Base-by-base conservation (phyloP, 2,113 vertebrate genomes). In the Engraulis encrasicolus region DNA sequence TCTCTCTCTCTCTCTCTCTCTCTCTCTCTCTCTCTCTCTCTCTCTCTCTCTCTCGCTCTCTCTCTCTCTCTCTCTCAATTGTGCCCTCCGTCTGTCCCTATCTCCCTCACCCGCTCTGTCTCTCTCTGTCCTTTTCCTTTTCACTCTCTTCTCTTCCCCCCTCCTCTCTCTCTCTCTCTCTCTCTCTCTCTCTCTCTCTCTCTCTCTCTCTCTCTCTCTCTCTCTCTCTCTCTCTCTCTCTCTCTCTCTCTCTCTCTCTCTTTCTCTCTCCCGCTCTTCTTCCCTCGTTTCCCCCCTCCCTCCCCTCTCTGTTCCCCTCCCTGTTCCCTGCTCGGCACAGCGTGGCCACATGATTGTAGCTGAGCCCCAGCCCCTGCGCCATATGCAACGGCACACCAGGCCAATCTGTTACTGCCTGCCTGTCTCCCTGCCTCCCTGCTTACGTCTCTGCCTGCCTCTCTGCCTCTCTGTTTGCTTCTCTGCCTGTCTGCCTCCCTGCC, bases 241-340 rank as follows among this genome's bases (percentile, higher is more conserved):
- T 14, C 5, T 23, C 77, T 78, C 77, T 37, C 77, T 74, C 12
- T 74, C 5, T 78, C 19, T 38, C 34, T 17, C 2, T 50, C 40
- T 78, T 1, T 40, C 27, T 82, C 17, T 78, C 36, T 19, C 19
- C 38, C 36, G 1, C 20, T 38, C 34, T 38, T 20, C 38, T 15
- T 15, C 38, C 38, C 19, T 14, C 5, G 6, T 36, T 78, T 36
- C 17, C n/a, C 20, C n/a, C 20, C 2, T 40, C 11, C 36, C 36
- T 20, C 5, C 38, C 40, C 50, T 2, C 34, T 17, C 80, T 11
- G 61, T 23, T 52, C 81, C 36, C 45, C 58, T 20, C 83, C 58
- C 91, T n/a, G n/a, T n/a, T 86, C 89, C 93, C 95, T 95, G 95
- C 95, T 96, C 97, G 0, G 92, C 94, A 17, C 12, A 15, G 66